Evolutionary conservation across 1,140 invertebrate genomes (phyloP), one percentile per base, ranked within the genome.

Genomic region (Lutraria rhynchaena): DNA sequence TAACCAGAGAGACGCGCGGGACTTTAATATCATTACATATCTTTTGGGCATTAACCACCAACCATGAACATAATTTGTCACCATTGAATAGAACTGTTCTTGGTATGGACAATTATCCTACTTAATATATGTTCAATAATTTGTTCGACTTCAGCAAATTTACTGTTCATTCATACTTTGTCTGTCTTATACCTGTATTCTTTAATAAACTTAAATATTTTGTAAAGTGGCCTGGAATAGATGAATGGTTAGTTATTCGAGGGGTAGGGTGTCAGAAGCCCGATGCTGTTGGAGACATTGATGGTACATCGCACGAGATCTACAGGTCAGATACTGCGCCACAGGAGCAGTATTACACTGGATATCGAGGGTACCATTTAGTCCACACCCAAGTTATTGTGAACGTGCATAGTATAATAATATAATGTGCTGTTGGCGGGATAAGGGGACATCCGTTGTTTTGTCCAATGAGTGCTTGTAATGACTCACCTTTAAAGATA

Each of bases 371-470:
- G n/a, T 65, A 22, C 15, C 61, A 65, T 44, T 33, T 22, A 1
- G 31, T 83, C 24, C 73, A 83, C 44, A 57, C 81, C 13, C 74
- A 77, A 49, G 35, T 83, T n/a, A n/a, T n/a, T n/a, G n/a, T n/a
- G n/a, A n/a, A n/a, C n/a, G n/a, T n/a, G n/a, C n/a, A n/a, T n/a
- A n/a, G n/a, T n/a, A n/a, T n/a, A n/a, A n/a, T n/a, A n/a, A n/a
- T n/a, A n/a, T n/a, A n/a, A n/a, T n/a, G n/a, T n/a, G n/a, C n/a
- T n/a, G n/a, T n/a, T n/a, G n/a, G n/a, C n/a, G n/a, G n/a, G n/a
- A n/a, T n/a, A n/a, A n/a, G n/a, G n/a, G n/a, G n/a, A n/a, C n/a
- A n/a, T n/a, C n/a, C n/a, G n/a, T n/a, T n/a, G n/a, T n/a, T n/a
- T n/a, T n/a, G n/a, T n/a, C n/a, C n/a, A n/a, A n/a, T n/a, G n/a